Base-by-base conservation (phyloP, 2,888 invertebrate species). In the Poecilobothrus nobilitatus region DNA sequence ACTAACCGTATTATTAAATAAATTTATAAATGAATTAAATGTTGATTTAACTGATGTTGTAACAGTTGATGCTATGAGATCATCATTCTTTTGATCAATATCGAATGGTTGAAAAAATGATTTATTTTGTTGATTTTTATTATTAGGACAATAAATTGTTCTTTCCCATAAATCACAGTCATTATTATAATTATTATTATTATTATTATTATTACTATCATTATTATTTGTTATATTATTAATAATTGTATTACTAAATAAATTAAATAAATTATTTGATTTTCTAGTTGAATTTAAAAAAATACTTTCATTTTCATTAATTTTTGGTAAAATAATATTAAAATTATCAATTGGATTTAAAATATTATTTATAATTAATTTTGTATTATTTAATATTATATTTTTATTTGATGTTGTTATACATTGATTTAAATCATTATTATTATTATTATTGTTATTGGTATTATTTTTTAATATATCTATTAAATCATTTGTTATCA, bases 261-360 rank as follows among this genome's bases (percentile, higher is more conserved):
- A 68, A 37, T 67, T 63, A 5, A 66, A 44, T 33, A 41, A 33
- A 37, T 21, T 41, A 18, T 61, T 65, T 68, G 65, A 21, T 4
- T 27, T 27, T 27, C 27, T 27, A 27, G 27, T 27, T 27, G 5
- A 27, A 27, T 63, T 66, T 41, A 68, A 71, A 64, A 71, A 71
- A 67, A 71, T 68, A 66, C 71, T 72, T 68, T 73, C 73, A 69
- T 71, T 71, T 67, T 73, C 72, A 68, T n/a, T n/a, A n/a, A 72
- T 70, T 71, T 76, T 75, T 70, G 74, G 76, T 70, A 79, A 75
- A 72, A 77, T 74, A 74, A 81, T 74, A 72, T 78, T 75, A 71
- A 81, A 80, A 75, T 80, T 77, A 71, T 74, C 73, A 67, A 79
- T 75, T 68, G 81, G 79, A 74, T 76, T 75, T 68, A 73, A 70